A percentile compares a stretch with the other conserved stretches of the same genome.
These are phyloP conservation scores for Chlorops oryzae DNA, from an alignment of 1,140 invertebrate species.

Conservation along the genomic window DNA sequence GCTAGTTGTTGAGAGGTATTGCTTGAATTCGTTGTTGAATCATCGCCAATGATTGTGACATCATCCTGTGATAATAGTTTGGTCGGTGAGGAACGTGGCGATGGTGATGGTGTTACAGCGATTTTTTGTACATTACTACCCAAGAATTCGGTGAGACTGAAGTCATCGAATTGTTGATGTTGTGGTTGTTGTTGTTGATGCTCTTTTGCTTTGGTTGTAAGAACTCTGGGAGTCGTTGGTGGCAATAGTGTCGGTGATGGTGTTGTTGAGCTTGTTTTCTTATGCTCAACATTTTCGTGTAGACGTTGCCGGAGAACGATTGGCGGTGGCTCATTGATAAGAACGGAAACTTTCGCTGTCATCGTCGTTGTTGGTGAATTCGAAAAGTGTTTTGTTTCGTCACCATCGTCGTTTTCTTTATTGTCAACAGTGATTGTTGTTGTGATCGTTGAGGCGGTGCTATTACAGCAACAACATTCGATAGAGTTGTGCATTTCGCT, in stretches of 20 bases:
- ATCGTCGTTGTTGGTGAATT: too few species aligned
- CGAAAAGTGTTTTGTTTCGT: too few species aligned
- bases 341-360: too few species aligned
- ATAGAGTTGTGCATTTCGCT: too few species aligned
- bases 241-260: background rate
- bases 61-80: background rate
- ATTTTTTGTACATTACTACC: conserved; percentile 38
- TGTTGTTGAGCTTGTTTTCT: background rate
- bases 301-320: conserved; percentile 9
- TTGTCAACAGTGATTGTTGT: too few species aligned
- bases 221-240: conserved; percentile 2
- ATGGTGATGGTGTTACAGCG: conserved; percentile 33
- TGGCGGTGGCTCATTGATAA: background rate
- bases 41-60: background rate
- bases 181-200: conserved; percentile 5
- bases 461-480: too few species aligned
- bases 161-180: background rate
- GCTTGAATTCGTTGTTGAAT: background rate
- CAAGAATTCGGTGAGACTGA: conserved; percentile 16
- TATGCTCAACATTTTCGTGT: too few species aligned
- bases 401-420: too few species aligned
- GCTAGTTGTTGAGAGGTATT: too few species aligned
- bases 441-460: too few species aligned
- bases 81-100: conserved; percentile 23
- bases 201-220: background rate